These are phyloP conservation scores for Sphaeramia orbicularis DNA, from an alignment of 2,797 vertebrate species.

Conservation along the genomic window DNA sequence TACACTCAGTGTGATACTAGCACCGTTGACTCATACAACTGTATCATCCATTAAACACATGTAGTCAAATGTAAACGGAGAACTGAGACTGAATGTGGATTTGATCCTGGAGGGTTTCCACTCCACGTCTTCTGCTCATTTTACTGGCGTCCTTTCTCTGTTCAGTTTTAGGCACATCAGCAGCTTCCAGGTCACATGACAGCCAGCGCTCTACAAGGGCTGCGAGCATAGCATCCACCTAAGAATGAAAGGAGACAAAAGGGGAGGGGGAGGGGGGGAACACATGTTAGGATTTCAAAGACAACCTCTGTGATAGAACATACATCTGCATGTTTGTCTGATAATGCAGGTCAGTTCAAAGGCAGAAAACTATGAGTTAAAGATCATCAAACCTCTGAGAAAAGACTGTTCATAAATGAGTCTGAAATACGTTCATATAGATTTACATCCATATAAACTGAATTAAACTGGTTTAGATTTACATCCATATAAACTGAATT, in stretches of 20 bases:
- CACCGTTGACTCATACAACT: constrained; percentile 14
- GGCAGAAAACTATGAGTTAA: background rate
- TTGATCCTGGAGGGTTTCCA: constrained; percentile 15
- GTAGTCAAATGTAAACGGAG: background rate
- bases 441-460: too few relatives aligned
- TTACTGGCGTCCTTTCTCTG: constrained; percentile 33
- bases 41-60: constrained; percentile 24
- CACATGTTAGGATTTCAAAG: constrained; percentile 29
- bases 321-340: background rate
- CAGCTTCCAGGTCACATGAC: constrained; percentile 25
- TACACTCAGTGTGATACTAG: constrained; percentile 18
- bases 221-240: constrained; percentile 52
- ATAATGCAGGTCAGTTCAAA: background rate
- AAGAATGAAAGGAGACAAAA: constrained; percentile 41
- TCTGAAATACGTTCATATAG: background rate
- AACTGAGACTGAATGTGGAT: background rate
- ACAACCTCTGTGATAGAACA: background rate
- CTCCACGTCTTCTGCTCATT: constrained; percentile 44
- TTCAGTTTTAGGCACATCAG: constrained; percentile 30
- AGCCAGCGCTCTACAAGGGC: constrained; percentile 9
- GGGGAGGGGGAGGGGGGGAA: constrained; percentile 9
- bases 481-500: too few relatives aligned
- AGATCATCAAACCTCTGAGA: background rate
- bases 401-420: background rate
- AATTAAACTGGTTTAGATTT: background rate